Conservation (phyloP, 2,113 vertebrate genomes). For the Epinephelus lanceolatus region DNA sequence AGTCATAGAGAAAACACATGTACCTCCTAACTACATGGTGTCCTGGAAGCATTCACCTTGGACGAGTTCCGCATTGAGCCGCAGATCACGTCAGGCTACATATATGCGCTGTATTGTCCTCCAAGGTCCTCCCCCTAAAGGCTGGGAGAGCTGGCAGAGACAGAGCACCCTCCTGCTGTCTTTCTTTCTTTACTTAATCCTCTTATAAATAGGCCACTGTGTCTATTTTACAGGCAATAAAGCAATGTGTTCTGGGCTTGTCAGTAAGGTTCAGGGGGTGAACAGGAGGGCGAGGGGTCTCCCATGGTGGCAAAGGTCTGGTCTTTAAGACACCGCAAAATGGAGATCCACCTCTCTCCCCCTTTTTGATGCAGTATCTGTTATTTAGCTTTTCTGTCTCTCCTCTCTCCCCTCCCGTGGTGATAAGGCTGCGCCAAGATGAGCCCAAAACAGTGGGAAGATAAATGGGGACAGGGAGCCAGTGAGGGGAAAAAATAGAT, state of each 20-base stretch:
- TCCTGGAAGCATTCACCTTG: slow-evolving; percentile 22
- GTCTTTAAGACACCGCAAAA: slow-evolving; percentile 34
- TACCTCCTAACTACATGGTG: background rate
- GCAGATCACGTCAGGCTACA: slow-evolving; percentile 50
- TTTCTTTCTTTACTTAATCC: slow-evolving; percentile 80
- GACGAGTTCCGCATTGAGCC: background rate
- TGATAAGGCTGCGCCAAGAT: slow-evolving; percentile 32
- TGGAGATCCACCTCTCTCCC: slow-evolving; percentile 4
- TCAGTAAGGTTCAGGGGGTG: slow-evolving; percentile 58
- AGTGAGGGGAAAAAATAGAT: slow-evolving; percentile 50
- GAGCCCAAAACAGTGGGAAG: slow-evolving; percentile 52
- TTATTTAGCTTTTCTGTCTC: slow-evolving; percentile 27
- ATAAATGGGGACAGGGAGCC: slow-evolving; percentile 42
- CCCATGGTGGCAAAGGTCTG: slow-evolving; percentile 48
- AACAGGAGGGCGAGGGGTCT: slow-evolving; percentile 51
- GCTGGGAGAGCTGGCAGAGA: slow-evolving; percentile 66
- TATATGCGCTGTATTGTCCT: slow-evolving; percentile 61
- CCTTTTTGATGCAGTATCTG: slow-evolving; percentile 24
- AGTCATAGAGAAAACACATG: slow-evolving; percentile 9
- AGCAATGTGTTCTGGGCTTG: slow-evolving; percentile 75
- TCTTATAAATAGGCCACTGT: slow-evolving; percentile 83
- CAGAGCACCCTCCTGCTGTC: slow-evolving; percentile 66
- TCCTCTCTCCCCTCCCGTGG: slow-evolving; percentile 15
- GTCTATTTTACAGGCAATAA: slow-evolving; percentile 84
- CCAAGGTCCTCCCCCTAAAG: slow-evolving; percentile 51